Percentiles rank a stretch among this genome's conserved stretches.
Conservation (phyloP, 2,888 invertebrate species). For the Blera fallax region DNA sequence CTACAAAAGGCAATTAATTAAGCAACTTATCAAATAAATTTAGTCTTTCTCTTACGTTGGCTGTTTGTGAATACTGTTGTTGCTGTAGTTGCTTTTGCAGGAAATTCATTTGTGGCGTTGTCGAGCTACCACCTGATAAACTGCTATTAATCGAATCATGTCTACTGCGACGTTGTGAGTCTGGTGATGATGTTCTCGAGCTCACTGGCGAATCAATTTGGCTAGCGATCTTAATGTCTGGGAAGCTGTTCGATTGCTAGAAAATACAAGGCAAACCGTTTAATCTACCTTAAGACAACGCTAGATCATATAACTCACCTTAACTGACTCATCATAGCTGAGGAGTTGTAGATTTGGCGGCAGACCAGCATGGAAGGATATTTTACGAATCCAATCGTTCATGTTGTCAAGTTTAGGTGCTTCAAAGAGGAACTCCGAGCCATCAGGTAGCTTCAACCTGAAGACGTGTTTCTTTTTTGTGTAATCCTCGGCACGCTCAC, state of each 20-base stretch:
- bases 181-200: slow-evolving; percentile 84
- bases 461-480: slow-evolving; percentile 97
- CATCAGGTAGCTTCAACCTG: slow-evolving; percentile 92
- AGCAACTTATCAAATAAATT: not conserved
- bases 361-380: slow-evolving; percentile 95
- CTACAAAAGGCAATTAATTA: slow-evolving; percentile 6
- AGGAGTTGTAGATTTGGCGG: slow-evolving; percentile 94
- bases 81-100: slow-evolving; percentile 82
- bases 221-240: slow-evolving; percentile 80
- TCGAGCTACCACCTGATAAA: slow-evolving; percentile 78
- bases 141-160: slow-evolving; percentile 79
- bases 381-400: slow-evolving; percentile 95
- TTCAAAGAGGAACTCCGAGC: slow-evolving; percentile 95
- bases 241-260: slow-evolving; percentile 81
- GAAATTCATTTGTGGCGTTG: slow-evolving; percentile 83
- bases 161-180: slow-evolving; percentile 81
- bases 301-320: slow-evolving; percentile 80
- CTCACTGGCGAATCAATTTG: slow-evolving; percentile 83
- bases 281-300: not conserved
- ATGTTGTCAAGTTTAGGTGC: slow-evolving; percentile 88
- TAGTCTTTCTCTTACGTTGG: slow-evolving; percentile 52
- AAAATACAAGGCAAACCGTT: not conserved
- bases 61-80: slow-evolving; percentile 74
- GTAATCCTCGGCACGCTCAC: slow-evolving; percentile 95
- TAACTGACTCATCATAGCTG: slow-evolving; percentile 89